Percentiles rank a stretch among this genome's conserved stretches.
phyloP scores from a whole-genome alignment of 2,113 vertebrate genomes.

The Otus sunia region DNA sequence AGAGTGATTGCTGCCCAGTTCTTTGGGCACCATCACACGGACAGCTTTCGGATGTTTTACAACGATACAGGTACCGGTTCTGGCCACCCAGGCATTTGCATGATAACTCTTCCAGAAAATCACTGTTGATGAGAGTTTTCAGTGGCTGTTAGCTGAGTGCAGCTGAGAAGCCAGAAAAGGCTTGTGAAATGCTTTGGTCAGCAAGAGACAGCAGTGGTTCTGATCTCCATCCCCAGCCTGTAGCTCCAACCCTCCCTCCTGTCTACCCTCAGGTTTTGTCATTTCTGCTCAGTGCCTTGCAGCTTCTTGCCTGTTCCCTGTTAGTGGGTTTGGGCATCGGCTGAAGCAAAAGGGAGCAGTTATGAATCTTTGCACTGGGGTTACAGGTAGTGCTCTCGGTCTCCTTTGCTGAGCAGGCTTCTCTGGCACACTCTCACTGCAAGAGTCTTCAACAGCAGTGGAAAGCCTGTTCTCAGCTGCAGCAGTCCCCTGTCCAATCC shows the following conservation, averaged over 20 bases:
- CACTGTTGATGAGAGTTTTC: accelerated
- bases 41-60: slow-evolving; percentile 93
- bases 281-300: background rate
- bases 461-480: background rate
- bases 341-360: background rate
- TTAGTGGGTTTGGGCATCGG: background rate
- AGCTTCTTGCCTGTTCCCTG: background rate
- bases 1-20: slow-evolving; percentile 87
- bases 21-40: slow-evolving; percentile 94
- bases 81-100: background rate
- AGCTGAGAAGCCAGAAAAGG: background rate
- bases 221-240: background rate
- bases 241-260: background rate
- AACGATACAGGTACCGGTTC: slow-evolving; percentile 68
- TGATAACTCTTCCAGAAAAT: background rate
- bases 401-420: background rate
- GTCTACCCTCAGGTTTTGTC: background rate
- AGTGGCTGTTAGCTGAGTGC: background rate
- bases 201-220: background rate
- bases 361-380: background rate
- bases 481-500: background rate
- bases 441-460: background rate
- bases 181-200: background rate
- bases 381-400: background rate
- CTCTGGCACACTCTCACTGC: background rate